A percentile compares a stretch with the other conserved stretches of the same genome.
Conservation (phyloP, 2,888 invertebrate genomes). For the Drosophila paracracens region DNA sequence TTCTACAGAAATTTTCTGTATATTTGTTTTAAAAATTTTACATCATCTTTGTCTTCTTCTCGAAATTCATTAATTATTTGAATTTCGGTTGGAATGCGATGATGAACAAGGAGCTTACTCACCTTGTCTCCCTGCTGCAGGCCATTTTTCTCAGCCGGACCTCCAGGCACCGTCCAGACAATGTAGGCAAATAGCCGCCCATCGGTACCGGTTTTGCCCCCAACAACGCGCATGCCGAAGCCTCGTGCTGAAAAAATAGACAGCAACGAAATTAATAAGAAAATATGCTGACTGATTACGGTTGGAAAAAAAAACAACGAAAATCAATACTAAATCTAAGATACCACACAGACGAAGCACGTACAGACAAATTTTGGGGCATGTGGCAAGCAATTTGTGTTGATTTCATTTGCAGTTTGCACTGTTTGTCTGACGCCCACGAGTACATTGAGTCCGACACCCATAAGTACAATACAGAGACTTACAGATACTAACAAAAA, state of each 20-base stretch:
- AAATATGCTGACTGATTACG: constrained; percentile 63
- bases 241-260: constrained; percentile 89
- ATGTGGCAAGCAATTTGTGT: constrained; percentile 76
- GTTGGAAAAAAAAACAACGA: constrained; percentile 15
- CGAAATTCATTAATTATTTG: constrained; percentile 29
- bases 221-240: constrained; percentile 97
- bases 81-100: constrained; percentile 7
- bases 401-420: constrained; percentile 77
- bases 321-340: constrained; percentile 62
- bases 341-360: constrained; percentile 38
- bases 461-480: constrained; percentile 23
- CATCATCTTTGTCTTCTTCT: constrained; percentile 14
- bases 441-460: constrained; percentile 45
- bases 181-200: constrained; percentile 95
- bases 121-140: constrained; percentile 95
- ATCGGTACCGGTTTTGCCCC: constrained; percentile 94
- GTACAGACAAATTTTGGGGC: constrained; percentile 57
- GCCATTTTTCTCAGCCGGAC: constrained; percentile 95
- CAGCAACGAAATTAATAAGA: constrained; percentile 60
- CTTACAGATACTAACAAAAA: constrained; percentile 20
- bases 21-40: constrained; percentile 2
- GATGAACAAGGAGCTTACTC: constrained; percentile 58
- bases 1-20: constrained; percentile 15
- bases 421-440: constrained; percentile 43
- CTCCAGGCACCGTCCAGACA: constrained; percentile 96